phyloP scores from a whole-genome alignment of 2,113 vertebrate genomes.

The Chionis minor region DNA sequence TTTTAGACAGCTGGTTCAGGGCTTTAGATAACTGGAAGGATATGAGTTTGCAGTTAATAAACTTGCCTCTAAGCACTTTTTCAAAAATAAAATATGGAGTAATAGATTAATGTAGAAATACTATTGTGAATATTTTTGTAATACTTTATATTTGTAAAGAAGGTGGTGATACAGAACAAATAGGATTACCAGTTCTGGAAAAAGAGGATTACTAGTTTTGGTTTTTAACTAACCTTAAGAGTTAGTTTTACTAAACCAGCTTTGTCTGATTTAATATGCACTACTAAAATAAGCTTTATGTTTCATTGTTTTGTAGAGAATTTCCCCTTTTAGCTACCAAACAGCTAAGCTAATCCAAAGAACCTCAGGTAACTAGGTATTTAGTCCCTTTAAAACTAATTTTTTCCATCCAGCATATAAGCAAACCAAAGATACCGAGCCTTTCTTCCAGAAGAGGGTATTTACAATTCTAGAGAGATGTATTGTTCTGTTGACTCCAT shows the following conservation, averaged over 20 bases:
- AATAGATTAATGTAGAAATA: constrained; percentile 10
- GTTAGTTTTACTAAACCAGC: constrained; percentile 22
- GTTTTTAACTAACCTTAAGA: not conserved
- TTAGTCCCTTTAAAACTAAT: not conserved
- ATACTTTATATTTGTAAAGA: constrained; percentile 59
- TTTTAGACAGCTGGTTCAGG: not conserved
- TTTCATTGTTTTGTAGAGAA: constrained; percentile 4
- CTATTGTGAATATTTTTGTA: constrained; percentile 70
- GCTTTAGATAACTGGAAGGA: not conserved
- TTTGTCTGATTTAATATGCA: constrained; percentile 15
- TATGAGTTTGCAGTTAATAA: not conserved
- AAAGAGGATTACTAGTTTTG: not conserved
- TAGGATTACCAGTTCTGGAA: not conserved
- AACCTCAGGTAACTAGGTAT: constrained; percentile 16
- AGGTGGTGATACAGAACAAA: not conserved
- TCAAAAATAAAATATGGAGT: not conserved
- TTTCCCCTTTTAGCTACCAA: not conserved
- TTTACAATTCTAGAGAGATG: not conserved
- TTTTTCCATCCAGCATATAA: not conserved
- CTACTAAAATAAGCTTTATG: constrained; percentile 10
- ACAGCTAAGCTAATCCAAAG: constrained; percentile 15
- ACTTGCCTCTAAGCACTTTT: constrained; percentile 38
- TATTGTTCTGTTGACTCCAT: not conserved
- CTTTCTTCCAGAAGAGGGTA: not conserved
- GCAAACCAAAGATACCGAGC: constrained; percentile 49